Conservation (phyloP, 2,797 vertebrate species). For the Erethizon dorsatum region DNA sequence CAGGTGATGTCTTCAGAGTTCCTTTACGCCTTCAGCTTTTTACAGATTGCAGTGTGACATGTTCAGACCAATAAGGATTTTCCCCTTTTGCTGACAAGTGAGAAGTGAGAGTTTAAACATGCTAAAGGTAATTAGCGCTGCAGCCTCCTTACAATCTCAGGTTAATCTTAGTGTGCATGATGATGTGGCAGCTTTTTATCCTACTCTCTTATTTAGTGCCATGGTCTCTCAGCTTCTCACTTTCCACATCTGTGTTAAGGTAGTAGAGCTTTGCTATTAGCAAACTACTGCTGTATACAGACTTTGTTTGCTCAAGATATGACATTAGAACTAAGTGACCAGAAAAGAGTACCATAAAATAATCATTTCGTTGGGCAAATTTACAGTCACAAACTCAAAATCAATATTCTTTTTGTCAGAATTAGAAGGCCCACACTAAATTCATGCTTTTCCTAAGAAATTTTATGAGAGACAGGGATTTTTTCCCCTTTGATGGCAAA, state of each 20-base stretch:
- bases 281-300: constrained; percentile 39
- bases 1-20: neutral
- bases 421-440: constrained; percentile 65
- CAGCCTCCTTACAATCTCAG: neutral
- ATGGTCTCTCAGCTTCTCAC: constrained; percentile 23
- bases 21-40: constrained; percentile 8
- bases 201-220: neutral
- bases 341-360: constrained; percentile 35
- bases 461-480: constrained; percentile 10
- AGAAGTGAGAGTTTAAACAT: constrained; percentile 67
- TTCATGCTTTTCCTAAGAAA: constrained; percentile 56
- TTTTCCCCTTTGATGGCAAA: neutral
- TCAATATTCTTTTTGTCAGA: constrained; percentile 69
- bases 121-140: constrained; percentile 57
- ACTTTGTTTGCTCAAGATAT: constrained; percentile 53
- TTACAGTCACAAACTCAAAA: constrained; percentile 57
- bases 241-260: constrained; percentile 42
- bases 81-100: constrained; percentile 57
- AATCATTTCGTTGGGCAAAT: constrained; percentile 27
- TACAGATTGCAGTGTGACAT: neutral
- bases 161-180: neutral
- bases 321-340: neutral
- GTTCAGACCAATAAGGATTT: constrained; percentile 21
- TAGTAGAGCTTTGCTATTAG: constrained; percentile 32
- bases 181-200: neutral